These are phyloP conservation scores for Strix uralensis DNA, from an alignment of 2,113 vertebrate genomes.

Conservation along the genomic window DNA sequence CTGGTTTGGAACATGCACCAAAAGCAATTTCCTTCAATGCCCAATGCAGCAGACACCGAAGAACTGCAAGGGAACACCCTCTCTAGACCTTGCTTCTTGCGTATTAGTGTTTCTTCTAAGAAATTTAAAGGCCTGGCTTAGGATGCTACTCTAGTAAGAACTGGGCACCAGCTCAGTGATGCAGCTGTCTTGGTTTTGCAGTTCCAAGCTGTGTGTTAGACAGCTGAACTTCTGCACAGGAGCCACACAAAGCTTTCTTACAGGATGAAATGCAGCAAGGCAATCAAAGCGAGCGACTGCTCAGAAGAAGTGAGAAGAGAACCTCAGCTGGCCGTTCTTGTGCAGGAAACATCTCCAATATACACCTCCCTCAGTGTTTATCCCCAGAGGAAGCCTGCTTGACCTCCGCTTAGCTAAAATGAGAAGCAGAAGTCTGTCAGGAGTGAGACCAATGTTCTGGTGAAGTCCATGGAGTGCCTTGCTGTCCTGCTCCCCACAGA, in stretches of 20 bases:
- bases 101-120: rapidly evolving
- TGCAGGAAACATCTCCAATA: conserved; percentile 5
- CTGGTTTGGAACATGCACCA: neutral
- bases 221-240: conserved; percentile 49
- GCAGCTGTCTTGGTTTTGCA: conserved; percentile 59
- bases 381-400: neutral
- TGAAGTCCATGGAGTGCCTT: neutral
- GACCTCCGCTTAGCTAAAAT: neutral
- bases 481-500: neutral
- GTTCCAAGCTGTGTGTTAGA: neutral
- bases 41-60: neutral
- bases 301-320: neutral
- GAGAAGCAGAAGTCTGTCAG: neutral
- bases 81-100: neutral
- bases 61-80: neutral
- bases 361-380: neutral
- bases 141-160: neutral
- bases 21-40: neutral
- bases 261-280: neutral
- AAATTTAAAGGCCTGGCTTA: neutral
- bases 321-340: neutral
- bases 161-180: neutral
- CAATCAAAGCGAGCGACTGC: neutral
- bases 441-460: neutral
- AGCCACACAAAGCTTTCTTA: conserved; percentile 3